Evolutionary conservation across 2,888 invertebrate species (phyloP).

Genomic region (Bombylius major): DNA sequence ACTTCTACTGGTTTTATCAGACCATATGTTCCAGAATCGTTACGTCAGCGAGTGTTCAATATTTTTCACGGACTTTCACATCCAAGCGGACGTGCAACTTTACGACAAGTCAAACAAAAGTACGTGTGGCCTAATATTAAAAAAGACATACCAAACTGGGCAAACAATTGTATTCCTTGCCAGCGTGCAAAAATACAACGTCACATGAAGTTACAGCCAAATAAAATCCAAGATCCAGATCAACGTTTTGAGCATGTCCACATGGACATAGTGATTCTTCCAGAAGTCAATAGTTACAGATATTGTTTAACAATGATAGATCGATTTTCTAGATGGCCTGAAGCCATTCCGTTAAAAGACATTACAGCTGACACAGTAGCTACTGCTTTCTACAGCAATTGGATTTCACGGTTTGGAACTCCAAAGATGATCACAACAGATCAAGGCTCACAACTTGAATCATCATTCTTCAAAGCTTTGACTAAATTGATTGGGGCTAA

Average conservation of each 20-base stretch:
- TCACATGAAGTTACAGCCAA: not conserved
- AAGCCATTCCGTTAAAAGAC: slow-evolving; percentile 5
- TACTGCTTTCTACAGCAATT: not conserved
- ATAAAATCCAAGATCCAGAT: not conserved
- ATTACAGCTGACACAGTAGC: slow-evolving; percentile 13
- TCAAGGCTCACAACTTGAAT: slow-evolving; percentile 8
- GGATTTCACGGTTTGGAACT: slow-evolving; percentile 5
- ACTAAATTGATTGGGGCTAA: slow-evolving; percentile 1
- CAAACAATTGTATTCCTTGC: slow-evolving; percentile 1
- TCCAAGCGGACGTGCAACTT: not conserved
- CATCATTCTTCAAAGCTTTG: not conserved
- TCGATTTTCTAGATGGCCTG: slow-evolving; percentile 5
- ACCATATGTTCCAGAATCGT: slow-evolving; percentile 1
- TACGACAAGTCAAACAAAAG: not conserved
- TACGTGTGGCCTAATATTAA: slow-evolving; percentile 3
- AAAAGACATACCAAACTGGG: not conserved
- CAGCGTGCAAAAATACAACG: slow-evolving; percentile 5
- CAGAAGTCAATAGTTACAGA: not conserved
- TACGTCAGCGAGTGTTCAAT: not conserved
- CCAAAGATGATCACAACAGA: slow-evolving; percentile 6
- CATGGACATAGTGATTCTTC: slow-evolving; percentile 6
- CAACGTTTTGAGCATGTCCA: slow-evolving; percentile 8
- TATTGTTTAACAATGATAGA: slow-evolving; percentile 3
- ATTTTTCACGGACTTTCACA: slow-evolving; percentile 1
- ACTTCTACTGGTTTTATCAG: not conserved